phyloP scores from a whole-genome alignment of 64 coral and sea anemone genomes.

The Porites lutea region DNA sequence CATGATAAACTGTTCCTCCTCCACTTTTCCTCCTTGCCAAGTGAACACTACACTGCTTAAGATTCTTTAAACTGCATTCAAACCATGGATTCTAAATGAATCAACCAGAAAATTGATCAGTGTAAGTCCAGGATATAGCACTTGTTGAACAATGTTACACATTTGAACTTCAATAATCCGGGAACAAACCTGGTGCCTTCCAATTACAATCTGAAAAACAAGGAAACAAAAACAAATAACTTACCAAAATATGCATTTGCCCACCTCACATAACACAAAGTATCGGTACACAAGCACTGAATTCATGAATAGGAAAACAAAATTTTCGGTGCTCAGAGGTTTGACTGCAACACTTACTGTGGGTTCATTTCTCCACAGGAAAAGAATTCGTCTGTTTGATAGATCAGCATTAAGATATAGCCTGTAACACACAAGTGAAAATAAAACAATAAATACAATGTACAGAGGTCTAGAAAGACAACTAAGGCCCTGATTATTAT shows the following conservation, averaged over 20 bases:
- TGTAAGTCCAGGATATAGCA: background rate
- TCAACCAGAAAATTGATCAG: background rate
- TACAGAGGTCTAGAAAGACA: too few relatives aligned
- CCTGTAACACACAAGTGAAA: constrained; percentile 3
- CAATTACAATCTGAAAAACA: constrained; percentile 67
- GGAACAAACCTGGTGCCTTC: constrained; percentile 68
- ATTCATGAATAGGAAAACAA: too few relatives aligned
- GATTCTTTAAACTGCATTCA: constrained; percentile 59
- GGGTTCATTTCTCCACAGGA: constrained; percentile 76
- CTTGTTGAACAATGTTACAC: background rate
- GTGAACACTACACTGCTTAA: constrained; percentile 36
- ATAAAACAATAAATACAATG: background rate
- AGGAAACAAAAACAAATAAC: background rate
- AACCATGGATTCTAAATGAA: constrained; percentile 71
- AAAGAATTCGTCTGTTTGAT: constrained; percentile 59
- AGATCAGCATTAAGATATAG: constrained; percentile 72
- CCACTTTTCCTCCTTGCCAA: constrained; percentile 80
- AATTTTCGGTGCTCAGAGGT: too few relatives aligned
- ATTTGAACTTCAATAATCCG: background rate
- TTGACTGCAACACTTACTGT: constrained; percentile 38
- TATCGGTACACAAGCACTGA: too few relatives aligned
- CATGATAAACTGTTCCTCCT: constrained; percentile 83
- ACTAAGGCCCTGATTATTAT: too few relatives aligned
- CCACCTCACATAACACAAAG: too few relatives aligned
- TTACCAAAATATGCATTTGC: background rate